A percentile compares a stretch with the other conserved stretches of the same genome.
Conservation (phyloP, 2,888 invertebrate species). For the Mallateleia sp. region DNA sequence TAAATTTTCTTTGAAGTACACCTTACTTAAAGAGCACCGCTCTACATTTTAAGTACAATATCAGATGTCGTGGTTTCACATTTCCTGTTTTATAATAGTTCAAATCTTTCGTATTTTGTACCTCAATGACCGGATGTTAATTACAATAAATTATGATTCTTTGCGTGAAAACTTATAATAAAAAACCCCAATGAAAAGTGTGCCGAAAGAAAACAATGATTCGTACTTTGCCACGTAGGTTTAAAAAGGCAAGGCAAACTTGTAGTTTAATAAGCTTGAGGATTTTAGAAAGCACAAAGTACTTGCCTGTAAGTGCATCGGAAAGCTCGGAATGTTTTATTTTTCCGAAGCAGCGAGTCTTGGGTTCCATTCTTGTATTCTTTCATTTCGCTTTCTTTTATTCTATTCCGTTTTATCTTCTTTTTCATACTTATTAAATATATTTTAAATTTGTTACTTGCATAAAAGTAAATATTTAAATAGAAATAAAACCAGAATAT, state of each 20-base stretch:
- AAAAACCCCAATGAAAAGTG: constrained; percentile 28
- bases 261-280: constrained; percentile 83
- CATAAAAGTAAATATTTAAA: too few species aligned
- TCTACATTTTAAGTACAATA: too few species aligned
- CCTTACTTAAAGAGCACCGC: too few species aligned
- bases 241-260: constrained; percentile 81
- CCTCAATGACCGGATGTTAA: too few species aligned
- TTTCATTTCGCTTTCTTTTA: constrained; percentile 53
- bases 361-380: constrained; percentile 11
- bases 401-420: constrained; percentile 7
- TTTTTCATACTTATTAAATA: constrained; percentile 39
- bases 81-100: too few species aligned
- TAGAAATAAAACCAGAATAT: too few species aligned
- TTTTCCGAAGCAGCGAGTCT: constrained; percentile 67
- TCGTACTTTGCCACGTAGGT: constrained; percentile 60
- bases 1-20: too few species aligned
- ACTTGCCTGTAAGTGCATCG: constrained; percentile 75
- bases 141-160: too few species aligned
- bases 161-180: too few species aligned
- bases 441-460: too few species aligned
- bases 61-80: too few species aligned
- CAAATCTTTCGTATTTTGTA: too few species aligned
- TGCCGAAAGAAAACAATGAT: constrained; percentile 34
- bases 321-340: constrained; percentile 69
- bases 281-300: constrained; percentile 74